Evolutionary conservation across 2,888 invertebrate genomes (phyloP).

Genomic region (Thereva unica): DNA sequence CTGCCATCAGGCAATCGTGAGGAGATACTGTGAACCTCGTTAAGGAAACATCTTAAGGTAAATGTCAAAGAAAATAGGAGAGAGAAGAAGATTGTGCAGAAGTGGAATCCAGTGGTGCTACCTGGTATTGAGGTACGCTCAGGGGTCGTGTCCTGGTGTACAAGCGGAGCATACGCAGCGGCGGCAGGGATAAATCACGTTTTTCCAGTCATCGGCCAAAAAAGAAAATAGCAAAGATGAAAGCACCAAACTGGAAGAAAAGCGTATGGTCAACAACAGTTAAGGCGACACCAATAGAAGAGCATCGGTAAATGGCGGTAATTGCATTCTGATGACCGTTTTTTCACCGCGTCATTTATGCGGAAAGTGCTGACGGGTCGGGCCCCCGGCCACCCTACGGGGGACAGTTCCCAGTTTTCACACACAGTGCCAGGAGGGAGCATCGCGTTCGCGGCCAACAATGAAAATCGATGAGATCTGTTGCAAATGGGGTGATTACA

Average conservation of each 20-base stretch:
- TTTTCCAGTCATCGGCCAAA: constrained; percentile 9
- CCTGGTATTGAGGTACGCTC: too few relatives aligned
- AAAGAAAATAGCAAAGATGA: constrained; percentile 12
- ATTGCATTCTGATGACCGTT: constrained; percentile 19
- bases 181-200: constrained; percentile 6
- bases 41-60: too few relatives aligned
- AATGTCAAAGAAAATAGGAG: too few relatives aligned
- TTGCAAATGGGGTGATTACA: constrained; percentile 7
- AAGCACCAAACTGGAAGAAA: background rate
- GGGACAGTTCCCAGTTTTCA: too few relatives aligned
- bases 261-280: constrained; percentile 16
- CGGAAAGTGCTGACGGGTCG: constrained; percentile 1
- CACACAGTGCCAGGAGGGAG: too few relatives aligned
- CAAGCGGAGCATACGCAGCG: too few relatives aligned
- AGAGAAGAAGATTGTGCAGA: too few relatives aligned
- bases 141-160: too few relatives aligned
- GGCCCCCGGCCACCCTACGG: too few relatives aligned
- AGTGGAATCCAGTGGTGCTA: too few relatives aligned
- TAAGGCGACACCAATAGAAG: background rate
- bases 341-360: background rate
- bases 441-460: background rate
- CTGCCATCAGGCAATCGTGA: too few relatives aligned
- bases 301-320: constrained; percentile 15
- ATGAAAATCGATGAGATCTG: constrained; percentile 9
- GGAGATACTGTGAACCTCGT: too few relatives aligned